Evolutionary conservation across 2,113 vertebrate species (phyloP).

Genomic region (Gila orcuttii): DNA sequence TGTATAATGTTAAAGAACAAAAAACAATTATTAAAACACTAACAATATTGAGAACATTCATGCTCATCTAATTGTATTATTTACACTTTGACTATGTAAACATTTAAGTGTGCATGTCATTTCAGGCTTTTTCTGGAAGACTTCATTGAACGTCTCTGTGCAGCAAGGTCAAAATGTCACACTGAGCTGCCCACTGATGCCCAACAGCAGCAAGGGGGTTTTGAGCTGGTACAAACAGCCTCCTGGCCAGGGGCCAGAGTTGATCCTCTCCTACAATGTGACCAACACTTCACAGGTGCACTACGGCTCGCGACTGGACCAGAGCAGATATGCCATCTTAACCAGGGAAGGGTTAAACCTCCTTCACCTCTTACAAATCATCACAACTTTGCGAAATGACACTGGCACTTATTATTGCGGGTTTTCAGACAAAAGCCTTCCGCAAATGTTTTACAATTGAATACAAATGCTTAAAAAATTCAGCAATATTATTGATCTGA

Average conservation of each 20-base stretch:
- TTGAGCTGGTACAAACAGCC: conserved; percentile 62
- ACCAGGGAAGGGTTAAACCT: background rate
- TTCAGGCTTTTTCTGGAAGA: conserved; percentile 50
- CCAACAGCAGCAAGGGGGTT: background rate
- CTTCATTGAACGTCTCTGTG: conserved; percentile 36
- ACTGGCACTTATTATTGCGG: conserved; percentile 61
- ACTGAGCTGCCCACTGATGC: conserved; percentile 54
- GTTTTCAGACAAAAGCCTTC: conserved; percentile 2
- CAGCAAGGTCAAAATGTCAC: conserved; percentile 49
- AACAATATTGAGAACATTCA: background rate
- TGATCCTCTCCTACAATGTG: conserved; percentile 57
- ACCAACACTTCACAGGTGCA: conserved; percentile 29
- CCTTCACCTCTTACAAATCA: conserved; percentile 46
- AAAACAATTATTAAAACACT: background rate
- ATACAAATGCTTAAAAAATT: background rate
- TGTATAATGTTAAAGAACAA: too few relatives aligned
- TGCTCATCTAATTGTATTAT: background rate
- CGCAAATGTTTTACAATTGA: background rate
- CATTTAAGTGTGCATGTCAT: background rate
- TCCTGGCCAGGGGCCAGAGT: conserved; percentile 31
- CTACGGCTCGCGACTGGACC: conserved; percentile 49
- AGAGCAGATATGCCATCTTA: conserved; percentile 45
- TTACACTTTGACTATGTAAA: background rate
- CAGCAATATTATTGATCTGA: too few relatives aligned
- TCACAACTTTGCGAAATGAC: conserved; percentile 36